A percentile compares a stretch with the other conserved stretches of the same genome.
These are phyloP conservation scores for Hartigia nigra DNA, from an alignment of 2,888 invertebrate genomes.

Conservation along the genomic window DNA sequence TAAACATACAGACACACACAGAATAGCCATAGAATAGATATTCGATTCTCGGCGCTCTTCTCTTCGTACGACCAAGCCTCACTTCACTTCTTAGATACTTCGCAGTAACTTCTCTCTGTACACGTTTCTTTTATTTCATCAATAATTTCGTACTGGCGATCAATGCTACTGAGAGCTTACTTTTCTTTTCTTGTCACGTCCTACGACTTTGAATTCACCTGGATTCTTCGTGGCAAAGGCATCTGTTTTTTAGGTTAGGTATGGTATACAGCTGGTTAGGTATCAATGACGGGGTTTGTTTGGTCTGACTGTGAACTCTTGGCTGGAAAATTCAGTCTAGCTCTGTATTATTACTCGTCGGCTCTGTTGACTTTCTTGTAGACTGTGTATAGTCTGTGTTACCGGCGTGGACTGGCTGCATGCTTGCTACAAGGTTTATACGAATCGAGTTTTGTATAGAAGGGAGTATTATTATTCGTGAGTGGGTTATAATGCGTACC, in stretches of 20 bases:
- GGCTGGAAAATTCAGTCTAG: background rate
- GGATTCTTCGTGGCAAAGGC: background rate
- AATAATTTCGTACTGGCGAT: background rate
- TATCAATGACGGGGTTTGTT: background rate
- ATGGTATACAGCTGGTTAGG: background rate
- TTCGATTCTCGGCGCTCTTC: constrained; percentile 27
- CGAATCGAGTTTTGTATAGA: background rate
- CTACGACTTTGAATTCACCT: background rate
- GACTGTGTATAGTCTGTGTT: background rate
- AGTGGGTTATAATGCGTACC: background rate
- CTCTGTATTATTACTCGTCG: background rate
- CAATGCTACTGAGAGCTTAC: background rate
- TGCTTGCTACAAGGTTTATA: background rate
- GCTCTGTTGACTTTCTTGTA: background rate
- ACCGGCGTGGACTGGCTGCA: background rate
- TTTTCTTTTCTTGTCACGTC: background rate
- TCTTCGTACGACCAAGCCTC: constrained; percentile 43
- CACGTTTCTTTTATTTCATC: background rate
- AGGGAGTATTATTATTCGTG: background rate
- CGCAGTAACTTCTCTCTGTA: background rate
- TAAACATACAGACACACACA: background rate
- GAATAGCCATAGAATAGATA: background rate
- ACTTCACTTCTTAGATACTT: constrained; percentile 9
- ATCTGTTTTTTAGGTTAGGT: background rate
- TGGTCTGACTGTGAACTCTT: background rate